Base-by-base conservation (phyloP, 2,113 vertebrate species). In the Excalfactoria chinensis region DNA sequence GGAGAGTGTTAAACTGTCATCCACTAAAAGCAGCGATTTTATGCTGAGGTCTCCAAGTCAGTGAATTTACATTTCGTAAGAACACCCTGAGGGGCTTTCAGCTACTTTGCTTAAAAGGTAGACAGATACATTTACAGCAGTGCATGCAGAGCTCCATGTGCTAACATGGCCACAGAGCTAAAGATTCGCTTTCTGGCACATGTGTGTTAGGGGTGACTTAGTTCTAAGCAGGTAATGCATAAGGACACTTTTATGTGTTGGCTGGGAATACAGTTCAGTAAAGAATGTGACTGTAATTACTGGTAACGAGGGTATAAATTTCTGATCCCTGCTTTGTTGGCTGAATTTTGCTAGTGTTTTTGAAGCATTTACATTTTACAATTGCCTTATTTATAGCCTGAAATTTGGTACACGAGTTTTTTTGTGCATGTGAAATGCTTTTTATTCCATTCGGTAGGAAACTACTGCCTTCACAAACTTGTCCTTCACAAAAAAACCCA, bases 41-140 rank as follows among this genome's bases (percentile, higher is more conserved):
- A 94, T 95, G 79, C 95, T 86, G 92, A 97, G 78, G 88, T 97
- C 85, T 97, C 95, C 70, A 90, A 92, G 84, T 95, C 94, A 92
- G 91, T 74, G 83, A 96, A 97, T 97, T 97, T 96, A 95, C 93
- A 97, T 96, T 97, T 97, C 43, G 44, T 93, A 96, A 96, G 95
- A 97, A 97, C 63, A 91, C 88, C 95, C 96, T 78, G 43, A 95
- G 93, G 96, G 84, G 83, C 75, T 97, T 97, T 96, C 84, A 93
- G 89, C 86, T 96, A 93, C 88, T 94, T 97, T 68, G 72, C 87
- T 95, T 96, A 91, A 96, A 97, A 97, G 94, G 90, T 95, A 95
- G 84, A 75, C 74, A 92, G 86, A 93, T 92, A 93, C 93, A 93
- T 89, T 96, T 95, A 82, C 91, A 94, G 91, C 78, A 56, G 56